Base-by-base conservation (phyloP, 1,140 invertebrate genomes). In the Leptinotarsa texana region DNA sequence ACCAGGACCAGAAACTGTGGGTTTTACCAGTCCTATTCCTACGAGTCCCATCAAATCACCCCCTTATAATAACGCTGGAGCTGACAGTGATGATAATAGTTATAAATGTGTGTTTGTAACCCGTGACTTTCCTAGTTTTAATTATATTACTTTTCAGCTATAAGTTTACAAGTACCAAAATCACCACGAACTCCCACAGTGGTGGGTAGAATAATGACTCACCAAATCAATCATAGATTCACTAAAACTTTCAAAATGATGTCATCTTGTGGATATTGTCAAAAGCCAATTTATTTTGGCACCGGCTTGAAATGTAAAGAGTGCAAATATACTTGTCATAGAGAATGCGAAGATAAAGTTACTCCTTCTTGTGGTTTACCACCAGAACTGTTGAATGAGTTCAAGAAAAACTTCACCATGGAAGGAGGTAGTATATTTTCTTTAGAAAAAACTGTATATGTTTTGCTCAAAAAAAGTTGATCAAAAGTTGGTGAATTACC, bases 291-390 rank as follows among this genome's bases (percentile, higher is more conserved):
- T 88, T 93, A 96, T 82, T 92, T 95, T 83, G 95, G 93, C 27
- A 89, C 89, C 11, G 91, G 92, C 63, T 89, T 95, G 69, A 96
- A 95, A 85, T 98, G 97, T 86, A 97, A 93, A 85, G 95, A 97
- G 84, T 98, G 96, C 90, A 98, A 97, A 88, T 98, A 95, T 87
- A 95, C 95, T 81, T 98, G 96, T 87, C 89, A 83, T 84, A 90
- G 92, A 82, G 95, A 97, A 82, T 98, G 97, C 86, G 93, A 94
- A 81, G 90, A 90, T 27, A 96, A 95, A 88, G 96, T 96, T 77
- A 93, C 95, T 79, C 94, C 95, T 1, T 96, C 95, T 47, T 98
- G 96, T 87, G 95, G 95, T 51, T 87, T 98, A 79, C 95, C 96
- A 33, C 89, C 90, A 63, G 94, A 93, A 84, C 91, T 94, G 80